phyloP scores from a whole-genome alignment of 2,797 vertebrate genomes.

The Sebastes iracundus region DNA sequence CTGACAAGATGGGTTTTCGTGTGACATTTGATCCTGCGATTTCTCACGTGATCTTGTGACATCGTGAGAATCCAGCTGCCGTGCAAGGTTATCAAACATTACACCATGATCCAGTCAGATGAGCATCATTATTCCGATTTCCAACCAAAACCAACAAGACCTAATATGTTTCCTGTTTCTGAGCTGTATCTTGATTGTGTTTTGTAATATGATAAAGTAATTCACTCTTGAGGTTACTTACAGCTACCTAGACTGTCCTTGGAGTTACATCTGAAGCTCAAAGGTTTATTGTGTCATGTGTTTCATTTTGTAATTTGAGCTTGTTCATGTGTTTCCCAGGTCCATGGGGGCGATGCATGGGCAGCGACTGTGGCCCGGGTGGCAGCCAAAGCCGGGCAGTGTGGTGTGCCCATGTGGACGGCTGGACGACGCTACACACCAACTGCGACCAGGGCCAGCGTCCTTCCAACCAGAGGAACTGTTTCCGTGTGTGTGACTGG shows the following conservation, averaged over 20 bases:
- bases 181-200: neutral
- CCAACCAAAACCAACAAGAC: neutral
- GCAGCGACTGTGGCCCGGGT: constrained; percentile 95
- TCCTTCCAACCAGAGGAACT: constrained; percentile 94
- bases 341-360: constrained; percentile 98
- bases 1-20: too few relatives aligned
- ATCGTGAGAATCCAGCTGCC: too few relatives aligned
- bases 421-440: constrained; percentile 94
- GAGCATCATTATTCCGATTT: neutral
- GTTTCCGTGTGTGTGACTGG: constrained; percentile 97
- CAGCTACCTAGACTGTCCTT: neutral
- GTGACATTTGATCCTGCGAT: too few relatives aligned
- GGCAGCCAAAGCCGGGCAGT: constrained; percentile 95
- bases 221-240: neutral
- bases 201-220: neutral
- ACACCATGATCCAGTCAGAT: neutral
- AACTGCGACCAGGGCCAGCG: constrained; percentile 91
- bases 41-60: accelerated
- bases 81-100: too few relatives aligned
- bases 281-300: neutral
- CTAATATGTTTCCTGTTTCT: neutral
- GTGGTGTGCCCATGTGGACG: constrained; percentile 96
- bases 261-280: neutral
- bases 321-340: constrained; percentile 79
- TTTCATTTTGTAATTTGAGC: constrained; percentile 10